Conservation (phyloP, 1,140 invertebrate species). For the Lepidurus couesii region DNA sequence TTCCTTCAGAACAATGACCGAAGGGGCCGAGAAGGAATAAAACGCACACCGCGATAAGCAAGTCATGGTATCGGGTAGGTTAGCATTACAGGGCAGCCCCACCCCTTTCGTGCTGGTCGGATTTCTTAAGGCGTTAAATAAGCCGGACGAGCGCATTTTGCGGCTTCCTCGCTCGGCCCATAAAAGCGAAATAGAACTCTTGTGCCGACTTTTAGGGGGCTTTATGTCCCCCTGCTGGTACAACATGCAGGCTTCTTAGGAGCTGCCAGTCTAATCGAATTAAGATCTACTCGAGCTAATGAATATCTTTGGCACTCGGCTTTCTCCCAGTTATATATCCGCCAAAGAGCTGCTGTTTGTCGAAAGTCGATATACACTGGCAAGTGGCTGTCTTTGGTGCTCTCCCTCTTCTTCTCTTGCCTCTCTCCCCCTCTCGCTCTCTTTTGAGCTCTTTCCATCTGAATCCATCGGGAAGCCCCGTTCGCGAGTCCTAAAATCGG, state of each 20-base stretch:
- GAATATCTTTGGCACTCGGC: not conserved
- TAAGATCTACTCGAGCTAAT: slow-evolving; percentile 22
- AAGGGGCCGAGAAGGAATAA: too few relatives aligned
- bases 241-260: not conserved
- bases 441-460: not conserved
- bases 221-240: not conserved
- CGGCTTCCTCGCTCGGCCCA: not conserved
- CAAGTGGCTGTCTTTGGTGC: not conserved
- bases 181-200: not conserved
- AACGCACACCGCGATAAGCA: not conserved
- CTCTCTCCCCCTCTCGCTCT: not conserved
- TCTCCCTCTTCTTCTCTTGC: not conserved
- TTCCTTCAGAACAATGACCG: too few relatives aligned
- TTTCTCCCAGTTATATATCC: not conserved
- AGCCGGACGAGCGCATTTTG: not conserved
- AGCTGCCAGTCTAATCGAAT: not conserved
- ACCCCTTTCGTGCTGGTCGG: not conserved
- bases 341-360: not conserved
- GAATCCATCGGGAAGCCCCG: not conserved
- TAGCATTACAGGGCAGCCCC: not conserved
- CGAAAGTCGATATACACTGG: slow-evolving; percentile 10
- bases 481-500: too few relatives aligned
- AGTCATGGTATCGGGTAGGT: not conserved
- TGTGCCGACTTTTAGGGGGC: not conserved
- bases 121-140: not conserved